Base-by-base conservation (phyloP, 2,113 vertebrate species). In the Myxocyprinus asiaticus region DNA sequence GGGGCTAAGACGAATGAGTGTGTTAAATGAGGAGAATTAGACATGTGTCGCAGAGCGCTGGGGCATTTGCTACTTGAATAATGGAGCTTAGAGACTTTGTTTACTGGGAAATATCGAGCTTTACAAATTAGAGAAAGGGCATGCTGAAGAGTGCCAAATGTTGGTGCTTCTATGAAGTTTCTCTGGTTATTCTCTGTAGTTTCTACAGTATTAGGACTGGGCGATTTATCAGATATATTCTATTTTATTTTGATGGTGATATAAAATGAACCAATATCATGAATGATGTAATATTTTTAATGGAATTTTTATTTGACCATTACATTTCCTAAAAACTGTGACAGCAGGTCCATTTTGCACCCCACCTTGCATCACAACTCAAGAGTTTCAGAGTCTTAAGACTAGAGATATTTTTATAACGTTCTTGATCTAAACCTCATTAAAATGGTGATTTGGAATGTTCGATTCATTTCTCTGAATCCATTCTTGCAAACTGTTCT, bases 11-110 rank as follows among this genome's bases (percentile, higher is more conserved):
- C 90, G 88, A 93, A 93, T 93, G 90, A 85, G 84, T 87, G 85
- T 89, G 90, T 90, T 93, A 91, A 93, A 91, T 91, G 91, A 91
- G 89, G 88, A 88, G 89, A 92, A 91, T 92, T 91, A 92, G 91
- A 91, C 88, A 85, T 89, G 91, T 83, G 88, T 78, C 86, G 83
- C 85, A 59, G 86, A 88, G 90, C 67, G 85, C 85, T 67, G 47
- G 89, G 85, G 87, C 88, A 89, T 92, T 92, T 92, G 90, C 90
- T 91, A 88, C 84, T 85, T 87, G 87, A 90, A 88, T 90, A 92
- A 92, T 92, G 85, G 91, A 91, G 88, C 88, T 74, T 80, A 71
- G 78, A 79, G 76, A 84, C 81, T 87, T 90, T 92, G 88, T 92
- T 91, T 91, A 88, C 89, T 85, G 85, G 84, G 79, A 64, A 67